Evolutionary conservation across 1,140 invertebrate genomes (phyloP).

Genomic region (Druon quercuslanigerum): DNA sequence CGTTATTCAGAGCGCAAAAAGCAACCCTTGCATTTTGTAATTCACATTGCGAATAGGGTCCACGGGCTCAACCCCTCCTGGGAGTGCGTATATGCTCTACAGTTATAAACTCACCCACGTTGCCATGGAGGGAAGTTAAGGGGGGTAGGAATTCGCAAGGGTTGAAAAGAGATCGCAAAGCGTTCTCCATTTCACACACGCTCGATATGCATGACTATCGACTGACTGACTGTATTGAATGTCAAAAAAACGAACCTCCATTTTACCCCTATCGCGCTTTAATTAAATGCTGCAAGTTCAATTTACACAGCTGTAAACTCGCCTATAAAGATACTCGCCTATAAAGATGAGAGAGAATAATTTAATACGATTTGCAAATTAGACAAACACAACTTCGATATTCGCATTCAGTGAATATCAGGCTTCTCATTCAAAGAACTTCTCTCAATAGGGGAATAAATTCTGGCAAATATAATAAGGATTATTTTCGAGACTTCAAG

Average conservation of each 20-base stretch:
- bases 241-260: slow-evolving; percentile 25
- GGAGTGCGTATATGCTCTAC: slow-evolving; percentile 5
- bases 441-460: no score
- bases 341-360: background rate
- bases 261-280: slow-evolving; percentile 21
- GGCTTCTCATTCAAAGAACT: no score
- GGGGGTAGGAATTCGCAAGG: slow-evolving; percentile 23
- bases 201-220: slow-evolving; percentile 34
- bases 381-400: background rate
- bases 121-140: background rate
- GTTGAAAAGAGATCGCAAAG: slow-evolving; percentile 50
- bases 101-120: slow-evolving; percentile 8
- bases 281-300: background rate
- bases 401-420: no score
- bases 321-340: background rate
- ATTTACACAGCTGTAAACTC: background rate
- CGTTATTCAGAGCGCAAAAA: slow-evolving; percentile 57
- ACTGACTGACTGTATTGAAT: slow-evolving; percentile 13
- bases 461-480: no score
- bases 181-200: slow-evolving; percentile 36
- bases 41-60: slow-evolving; percentile 45
- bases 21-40: slow-evolving; percentile 62
- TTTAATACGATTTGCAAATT: slow-evolving; percentile 8
- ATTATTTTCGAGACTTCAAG: no score
- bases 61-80: slow-evolving; percentile 4